Evolutionary conservation across 2,113 vertebrate species (phyloP).

Genomic region (Ailuropoda melanoleuca): DNA sequence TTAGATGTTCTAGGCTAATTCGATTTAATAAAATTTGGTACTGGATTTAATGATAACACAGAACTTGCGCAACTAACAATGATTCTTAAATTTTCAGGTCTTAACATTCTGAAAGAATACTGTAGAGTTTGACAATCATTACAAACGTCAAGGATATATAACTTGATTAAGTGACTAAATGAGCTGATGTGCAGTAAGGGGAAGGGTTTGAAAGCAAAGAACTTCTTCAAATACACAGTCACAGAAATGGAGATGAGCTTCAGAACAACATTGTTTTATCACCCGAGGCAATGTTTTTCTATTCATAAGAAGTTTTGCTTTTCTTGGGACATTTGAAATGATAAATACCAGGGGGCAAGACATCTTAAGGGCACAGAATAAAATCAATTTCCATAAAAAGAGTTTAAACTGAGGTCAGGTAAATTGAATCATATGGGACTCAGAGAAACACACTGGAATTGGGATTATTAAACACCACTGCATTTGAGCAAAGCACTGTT

Average conservation of each 20-base stretch:
- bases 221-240: not conserved
- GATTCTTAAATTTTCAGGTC: not conserved
- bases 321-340: constrained; percentile 8
- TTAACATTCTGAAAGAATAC: not conserved
- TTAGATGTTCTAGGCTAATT: not conserved
- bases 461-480: constrained; percentile 12
- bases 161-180: not conserved
- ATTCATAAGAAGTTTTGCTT: not conserved
- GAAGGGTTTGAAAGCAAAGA: not conserved
- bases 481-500: not conserved
- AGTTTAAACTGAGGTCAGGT: not conserved
- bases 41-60: constrained; percentile 8
- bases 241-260: not conserved
- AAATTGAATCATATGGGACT: not conserved
- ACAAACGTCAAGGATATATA: not conserved
- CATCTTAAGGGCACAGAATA: constrained; percentile 8
- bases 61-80: not conserved
- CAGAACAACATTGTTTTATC: not conserved
- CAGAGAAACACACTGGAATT: constrained; percentile 23
- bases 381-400: not conserved
- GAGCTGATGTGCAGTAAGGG: not conserved
- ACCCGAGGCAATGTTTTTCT: not conserved
- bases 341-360: not conserved
- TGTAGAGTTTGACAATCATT: not conserved
- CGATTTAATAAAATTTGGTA: not conserved